These are phyloP conservation scores for Sipha flava DNA, from an alignment of 1,140 invertebrate species.

Conservation along the genomic window DNA sequence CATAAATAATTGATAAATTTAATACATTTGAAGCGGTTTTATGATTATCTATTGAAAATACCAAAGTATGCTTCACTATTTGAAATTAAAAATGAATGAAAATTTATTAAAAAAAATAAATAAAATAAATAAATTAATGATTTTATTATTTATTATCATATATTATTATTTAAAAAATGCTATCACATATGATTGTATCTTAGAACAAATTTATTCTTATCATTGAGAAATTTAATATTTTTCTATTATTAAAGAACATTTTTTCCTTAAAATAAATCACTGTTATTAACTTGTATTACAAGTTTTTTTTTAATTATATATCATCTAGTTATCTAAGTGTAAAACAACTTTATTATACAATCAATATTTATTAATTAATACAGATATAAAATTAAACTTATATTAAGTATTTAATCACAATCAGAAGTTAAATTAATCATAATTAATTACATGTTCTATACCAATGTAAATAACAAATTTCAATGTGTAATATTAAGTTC, in stretches of 20 bases:
- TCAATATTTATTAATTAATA: slow-evolving; percentile 20
- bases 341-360: slow-evolving; percentile 10
- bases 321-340: background rate
- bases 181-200: background rate
- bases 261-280: slow-evolving; percentile 11
- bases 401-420: slow-evolving; percentile 24
- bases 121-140: background rate
- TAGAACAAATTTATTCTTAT: background rate
- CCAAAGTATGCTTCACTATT: too few species aligned
- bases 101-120: too few species aligned
- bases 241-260: background rate
- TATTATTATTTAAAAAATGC: background rate
- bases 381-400: slow-evolving; percentile 28
- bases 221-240: background rate
- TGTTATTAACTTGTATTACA: background rate
- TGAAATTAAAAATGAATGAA: too few species aligned
- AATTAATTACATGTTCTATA: slow-evolving; percentile 3
- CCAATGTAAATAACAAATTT: background rate
- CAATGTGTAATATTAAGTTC: background rate
- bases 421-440: slow-evolving; percentile 10
- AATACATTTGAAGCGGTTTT: too few species aligned
- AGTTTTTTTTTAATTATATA: background rate
- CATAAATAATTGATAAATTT: too few species aligned
- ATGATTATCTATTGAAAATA: too few species aligned
- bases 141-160: background rate